Percentiles rank a stretch among this genome's conserved stretches.
Conservation (phyloP, 2,113 vertebrate genomes). For the Megaptera novaeangliae region DNA sequence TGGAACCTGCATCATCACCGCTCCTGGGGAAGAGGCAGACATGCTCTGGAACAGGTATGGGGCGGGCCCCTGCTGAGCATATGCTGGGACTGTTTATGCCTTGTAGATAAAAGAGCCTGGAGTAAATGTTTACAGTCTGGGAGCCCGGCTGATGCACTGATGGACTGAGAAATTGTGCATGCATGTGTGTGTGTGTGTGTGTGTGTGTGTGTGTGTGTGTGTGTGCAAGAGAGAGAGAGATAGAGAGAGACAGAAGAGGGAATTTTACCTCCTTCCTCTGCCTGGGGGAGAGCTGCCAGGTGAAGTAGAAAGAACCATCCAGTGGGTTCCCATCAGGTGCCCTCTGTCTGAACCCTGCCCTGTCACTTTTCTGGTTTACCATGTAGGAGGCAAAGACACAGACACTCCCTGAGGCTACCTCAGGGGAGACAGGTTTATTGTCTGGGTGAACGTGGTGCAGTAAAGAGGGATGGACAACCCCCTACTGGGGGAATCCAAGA, state of each 20-base stretch:
- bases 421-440: neutral
- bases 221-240: no score
- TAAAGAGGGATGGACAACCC: neutral
- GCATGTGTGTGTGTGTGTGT: neutral
- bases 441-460: accelerated
- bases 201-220: neutral
- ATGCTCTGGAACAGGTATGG: no score
- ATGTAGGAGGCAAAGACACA: neutral
- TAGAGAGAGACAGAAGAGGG: no score
- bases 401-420: neutral
- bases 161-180: conserved; percentile 19
- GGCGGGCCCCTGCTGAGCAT: neutral
- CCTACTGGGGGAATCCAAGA: neutral
- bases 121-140: conserved; percentile 65
- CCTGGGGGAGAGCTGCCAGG: neutral
- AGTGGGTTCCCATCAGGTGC: neutral
- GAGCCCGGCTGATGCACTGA: conserved; percentile 29
- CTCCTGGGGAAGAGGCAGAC: neutral
- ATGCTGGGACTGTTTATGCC: neutral
- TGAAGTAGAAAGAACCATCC: neutral
- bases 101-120: conserved; percentile 32
- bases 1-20: neutral
- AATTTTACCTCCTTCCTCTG: neutral
- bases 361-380: neutral
- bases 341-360: neutral